Evolutionary conservation across 2,113 vertebrate species (phyloP).

Genomic region (Chionodraco myersi): DNA sequence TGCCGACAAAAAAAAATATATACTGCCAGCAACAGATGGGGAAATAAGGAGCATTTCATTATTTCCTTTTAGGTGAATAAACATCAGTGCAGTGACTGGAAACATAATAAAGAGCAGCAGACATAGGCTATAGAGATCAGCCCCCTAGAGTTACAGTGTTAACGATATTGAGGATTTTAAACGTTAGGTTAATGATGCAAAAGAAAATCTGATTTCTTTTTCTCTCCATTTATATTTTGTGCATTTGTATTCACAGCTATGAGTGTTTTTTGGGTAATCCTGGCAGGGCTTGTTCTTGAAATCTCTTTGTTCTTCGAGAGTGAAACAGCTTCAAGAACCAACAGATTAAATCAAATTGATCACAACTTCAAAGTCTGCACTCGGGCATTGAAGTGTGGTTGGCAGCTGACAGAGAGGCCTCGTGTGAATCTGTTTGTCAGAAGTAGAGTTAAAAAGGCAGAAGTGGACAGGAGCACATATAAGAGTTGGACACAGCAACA

Average conservation of each 20-base stretch:
- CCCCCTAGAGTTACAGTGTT: not conserved
- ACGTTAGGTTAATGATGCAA: too few relatives aligned
- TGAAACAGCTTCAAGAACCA: slow-evolving; percentile 11
- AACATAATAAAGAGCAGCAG: not conserved
- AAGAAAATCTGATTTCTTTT: too few relatives aligned
- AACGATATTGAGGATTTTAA: not conserved
- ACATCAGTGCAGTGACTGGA: not conserved
- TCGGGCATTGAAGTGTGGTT: slow-evolving; percentile 26
- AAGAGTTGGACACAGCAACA: not conserved
- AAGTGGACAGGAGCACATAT: not conserved
- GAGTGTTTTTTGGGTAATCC: not conserved
- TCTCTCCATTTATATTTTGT: not conserved
- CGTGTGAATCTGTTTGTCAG: slow-evolving; percentile 3
- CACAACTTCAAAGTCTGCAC: slow-evolving; percentile 11
- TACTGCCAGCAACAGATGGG: not conserved
- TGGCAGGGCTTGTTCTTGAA: not conserved
- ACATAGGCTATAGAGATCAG: not conserved
- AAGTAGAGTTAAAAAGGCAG: not conserved
- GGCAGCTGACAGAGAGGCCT: slow-evolving; percentile 23
- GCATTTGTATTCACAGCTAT: slow-evolving; percentile 4
- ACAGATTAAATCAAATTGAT: slow-evolving; percentile 41
- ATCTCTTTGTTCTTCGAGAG: slow-evolving; percentile 20
- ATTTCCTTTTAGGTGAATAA: not conserved
- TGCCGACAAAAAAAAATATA: not conserved
- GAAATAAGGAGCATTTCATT: not conserved